A percentile compares a stretch with the other conserved stretches of the same genome.
phyloP scores from a whole-genome alignment of 2,113 vertebrate species.

The Apaloderma vittatum region DNA sequence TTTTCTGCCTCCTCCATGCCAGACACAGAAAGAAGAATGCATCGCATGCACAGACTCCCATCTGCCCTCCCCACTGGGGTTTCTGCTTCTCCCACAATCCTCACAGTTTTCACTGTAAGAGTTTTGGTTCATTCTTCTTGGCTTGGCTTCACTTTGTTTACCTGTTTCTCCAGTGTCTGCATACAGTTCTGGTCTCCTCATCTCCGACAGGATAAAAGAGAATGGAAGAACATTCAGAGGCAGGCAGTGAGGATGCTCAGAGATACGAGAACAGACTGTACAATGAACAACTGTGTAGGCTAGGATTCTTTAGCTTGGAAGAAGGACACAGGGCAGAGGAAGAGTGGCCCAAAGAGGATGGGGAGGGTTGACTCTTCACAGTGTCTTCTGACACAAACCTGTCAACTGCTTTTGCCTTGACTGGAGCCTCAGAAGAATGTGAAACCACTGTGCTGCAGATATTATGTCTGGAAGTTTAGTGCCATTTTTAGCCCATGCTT shows the following conservation, averaged over 20 bases:
- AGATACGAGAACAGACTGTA: not conserved
- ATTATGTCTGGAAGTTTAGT: not conserved
- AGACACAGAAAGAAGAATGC: not conserved
- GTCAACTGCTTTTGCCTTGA: not conserved
- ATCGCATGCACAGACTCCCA: not conserved
- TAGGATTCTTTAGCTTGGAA: not conserved
- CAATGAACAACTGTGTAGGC: not conserved
- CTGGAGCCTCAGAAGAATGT: not conserved
- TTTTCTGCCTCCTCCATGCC: not conserved
- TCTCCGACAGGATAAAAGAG: not conserved
- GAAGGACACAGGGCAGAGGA: not conserved
- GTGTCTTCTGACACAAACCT: not conserved
- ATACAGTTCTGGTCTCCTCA: not conserved
- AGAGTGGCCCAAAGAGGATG: not conserved
- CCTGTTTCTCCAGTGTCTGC: not conserved
- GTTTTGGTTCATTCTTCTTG: not conserved
- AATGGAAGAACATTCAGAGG: not conserved
- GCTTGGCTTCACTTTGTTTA: not conserved
- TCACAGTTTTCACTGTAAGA: not conserved
- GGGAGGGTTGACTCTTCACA: not conserved
- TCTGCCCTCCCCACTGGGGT: rapidly evolving
- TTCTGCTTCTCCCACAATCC: not conserved
- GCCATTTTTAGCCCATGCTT: not conserved
- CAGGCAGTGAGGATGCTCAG: not conserved
- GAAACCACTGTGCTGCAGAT: not conserved